Evolutionary conservation across 2,113 vertebrate genomes (phyloP), one percentile per base, ranked within the genome.

Genomic region (Cephalopholis sonnerati): DNA sequence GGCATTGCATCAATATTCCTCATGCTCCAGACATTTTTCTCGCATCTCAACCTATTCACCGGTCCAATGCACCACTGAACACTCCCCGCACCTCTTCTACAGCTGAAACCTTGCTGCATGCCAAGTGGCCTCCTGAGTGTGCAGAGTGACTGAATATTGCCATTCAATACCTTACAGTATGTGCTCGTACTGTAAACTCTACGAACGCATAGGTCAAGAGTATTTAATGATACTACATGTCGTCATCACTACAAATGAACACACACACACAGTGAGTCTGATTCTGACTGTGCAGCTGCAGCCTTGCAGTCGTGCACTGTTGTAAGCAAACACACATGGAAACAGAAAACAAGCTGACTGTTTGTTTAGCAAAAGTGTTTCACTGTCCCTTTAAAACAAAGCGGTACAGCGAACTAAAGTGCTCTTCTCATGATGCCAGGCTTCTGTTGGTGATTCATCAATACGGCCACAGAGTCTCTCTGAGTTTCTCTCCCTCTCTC

Each of bases 381-480:
- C 7, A 27, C 53, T 83, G 64, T 58, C 20, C 22, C 76, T 85
- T 63, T 77, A 82, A 83, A 77, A 73, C 54, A 71, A 74, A 79
- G 51, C 27, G 54, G 32, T 66, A 70, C 29, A 64, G 36, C 50
- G 7, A 74, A 73, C 62, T 46, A 65, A 84, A 80, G 74, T 29
- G 64, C 54, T 59, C 16, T 58, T 69, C 59, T 79, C 29, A 39
- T 53, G 64, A 58, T 71, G 46, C 55, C 62, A 36, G 57, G 11
- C 48, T 57, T 41, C 70, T 74, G 74, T 36, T n/a, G 58, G 83
- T 81, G 85, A 92, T 89, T 85, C 85, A 88, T 88, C 81, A 64
- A 80, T 76, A 84, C 20, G 3, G 71, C 77, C 58, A 76, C 27
- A 64, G 27, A 65, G 72, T 78, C 82, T 85, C 64, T 83, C 27